phyloP scores from a whole-genome alignment of 2,888 invertebrate species.

The Acleris sparsana region DNA sequence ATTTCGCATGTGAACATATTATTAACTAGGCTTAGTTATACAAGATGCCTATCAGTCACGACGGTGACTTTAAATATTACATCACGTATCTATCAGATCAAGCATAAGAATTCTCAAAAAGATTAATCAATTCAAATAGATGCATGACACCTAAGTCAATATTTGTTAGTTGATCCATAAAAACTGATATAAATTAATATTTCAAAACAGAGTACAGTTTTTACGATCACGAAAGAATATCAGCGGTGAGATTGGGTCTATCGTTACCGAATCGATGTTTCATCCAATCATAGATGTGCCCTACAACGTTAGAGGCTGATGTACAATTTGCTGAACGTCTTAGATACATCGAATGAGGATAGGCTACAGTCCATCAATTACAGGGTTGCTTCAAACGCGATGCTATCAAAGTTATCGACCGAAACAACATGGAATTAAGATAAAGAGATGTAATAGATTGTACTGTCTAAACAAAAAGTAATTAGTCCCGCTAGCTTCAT shows the following conservation, averaged over 20 bases:
- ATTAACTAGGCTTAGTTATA: not conserved
- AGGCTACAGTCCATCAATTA: slow-evolving; percentile 43
- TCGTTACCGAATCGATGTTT: slow-evolving; percentile 22
- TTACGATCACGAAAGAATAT: slow-evolving; percentile 11
- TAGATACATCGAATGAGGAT: slow-evolving; percentile 14
- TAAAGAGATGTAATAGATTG: slow-evolving; percentile 43
- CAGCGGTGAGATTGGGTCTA: slow-evolving; percentile 17
- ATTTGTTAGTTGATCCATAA: slow-evolving; percentile 11
- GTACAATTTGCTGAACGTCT: slow-evolving; percentile 23
- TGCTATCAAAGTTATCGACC: slow-evolving; percentile 71
- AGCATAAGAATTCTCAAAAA: slow-evolving; percentile 8
- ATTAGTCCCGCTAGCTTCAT: slow-evolving; percentile 66
- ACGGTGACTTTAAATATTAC: slow-evolving; percentile 2
- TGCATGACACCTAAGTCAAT: slow-evolving; percentile 10
- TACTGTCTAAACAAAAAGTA: slow-evolving; percentile 45
- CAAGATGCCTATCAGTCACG: slow-evolving; percentile 9
- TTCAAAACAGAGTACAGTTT: slow-evolving; percentile 16
- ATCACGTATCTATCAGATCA: slow-evolving; percentile 17
- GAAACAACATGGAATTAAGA: slow-evolving; percentile 61
- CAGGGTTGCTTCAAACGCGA: slow-evolving; percentile 50
- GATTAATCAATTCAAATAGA: slow-evolving; percentile 20
- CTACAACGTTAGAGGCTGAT: slow-evolving; percentile 11
- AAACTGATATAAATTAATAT: slow-evolving; percentile 14
- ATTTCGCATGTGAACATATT: too few relatives aligned
- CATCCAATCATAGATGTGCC: slow-evolving; percentile 22